Conservation (phyloP, 2,888 invertebrate species). For the Yponomeuta plumbellus region DNA sequence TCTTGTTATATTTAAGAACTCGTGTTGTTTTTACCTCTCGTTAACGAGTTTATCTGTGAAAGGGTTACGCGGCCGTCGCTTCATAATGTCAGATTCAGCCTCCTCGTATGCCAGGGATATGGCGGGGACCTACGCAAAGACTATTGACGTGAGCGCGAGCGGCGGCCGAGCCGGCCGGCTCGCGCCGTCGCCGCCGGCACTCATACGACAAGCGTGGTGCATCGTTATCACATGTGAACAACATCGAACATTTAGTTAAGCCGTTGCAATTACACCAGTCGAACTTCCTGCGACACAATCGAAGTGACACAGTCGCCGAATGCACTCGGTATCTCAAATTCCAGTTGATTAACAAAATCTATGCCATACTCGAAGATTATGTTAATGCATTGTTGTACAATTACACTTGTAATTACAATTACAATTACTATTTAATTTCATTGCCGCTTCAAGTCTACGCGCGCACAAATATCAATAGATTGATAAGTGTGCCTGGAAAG, state of each 20-base stretch:
- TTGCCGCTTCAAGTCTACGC: no score
- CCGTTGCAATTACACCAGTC: conserved; percentile 27
- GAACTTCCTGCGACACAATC: no score
- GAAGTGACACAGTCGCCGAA: no score
- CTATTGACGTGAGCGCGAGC: conserved; percentile 65
- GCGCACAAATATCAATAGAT: no score
- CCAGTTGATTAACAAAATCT: no score
- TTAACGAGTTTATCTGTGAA: conserved; percentile 98
- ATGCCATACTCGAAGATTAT: no score
- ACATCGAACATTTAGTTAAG: conserved; percentile 65
- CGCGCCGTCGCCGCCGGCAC: conserved; percentile 30
- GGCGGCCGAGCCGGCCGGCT: conserved; percentile 35
- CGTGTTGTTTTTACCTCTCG: conserved; percentile 88
- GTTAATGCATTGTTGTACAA: no score
- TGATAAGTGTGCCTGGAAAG: no score
- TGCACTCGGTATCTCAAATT: no score
- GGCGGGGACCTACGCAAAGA: conserved; percentile 91
- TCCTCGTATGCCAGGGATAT: conserved; percentile 99
- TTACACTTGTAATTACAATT: no score
- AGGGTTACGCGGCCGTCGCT: conserved; percentile 98
- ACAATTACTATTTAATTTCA: no score
- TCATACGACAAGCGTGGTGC: conserved; percentile 49
- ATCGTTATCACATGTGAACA: conserved; percentile 60
- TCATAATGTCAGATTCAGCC: conserved; percentile 99
- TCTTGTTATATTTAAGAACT: conserved; percentile 33